phyloP scores from a whole-genome alignment of 2,797 vertebrate species.

The Falco concolor region DNA sequence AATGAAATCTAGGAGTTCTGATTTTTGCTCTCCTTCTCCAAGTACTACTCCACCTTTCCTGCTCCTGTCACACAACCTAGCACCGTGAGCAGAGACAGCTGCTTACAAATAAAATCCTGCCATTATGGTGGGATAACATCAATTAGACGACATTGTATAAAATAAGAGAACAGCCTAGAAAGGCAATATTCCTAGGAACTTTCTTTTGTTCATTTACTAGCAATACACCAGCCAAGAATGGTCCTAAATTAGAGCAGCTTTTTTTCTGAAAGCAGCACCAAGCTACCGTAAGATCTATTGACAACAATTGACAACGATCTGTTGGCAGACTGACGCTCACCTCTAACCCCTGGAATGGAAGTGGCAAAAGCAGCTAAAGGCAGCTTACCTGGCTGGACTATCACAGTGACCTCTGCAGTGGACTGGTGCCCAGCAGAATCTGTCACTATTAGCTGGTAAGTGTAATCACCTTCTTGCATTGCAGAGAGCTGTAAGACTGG shows the following conservation, averaged over 20 bases:
- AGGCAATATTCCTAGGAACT: not conserved
- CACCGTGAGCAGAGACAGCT: not conserved
- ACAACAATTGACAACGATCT: not conserved
- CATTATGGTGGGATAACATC: not conserved
- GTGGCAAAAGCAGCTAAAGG: not conserved
- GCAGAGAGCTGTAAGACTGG: conserved; percentile 90
- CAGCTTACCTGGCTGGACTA: conserved; percentile 91
- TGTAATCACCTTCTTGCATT: conserved; percentile 97
- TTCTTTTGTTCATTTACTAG: not conserved
- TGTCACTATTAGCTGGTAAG: conserved; percentile 93
- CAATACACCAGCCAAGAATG: not conserved
- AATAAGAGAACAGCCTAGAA: not conserved
- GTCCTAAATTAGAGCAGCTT: not conserved
- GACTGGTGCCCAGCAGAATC: conserved; percentile 92
- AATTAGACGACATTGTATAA: not conserved
- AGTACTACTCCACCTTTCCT: not conserved
- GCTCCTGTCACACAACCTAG: not conserved
- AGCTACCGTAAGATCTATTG: not conserved
- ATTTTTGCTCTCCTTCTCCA: not conserved
- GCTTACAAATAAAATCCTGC: not conserved
- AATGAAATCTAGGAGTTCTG: not conserved
- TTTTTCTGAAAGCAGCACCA: not conserved
- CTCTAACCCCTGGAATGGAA: not conserved
- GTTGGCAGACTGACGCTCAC: not conserved
- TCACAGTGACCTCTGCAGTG: conserved; percentile 91